phyloP scores from a whole-genome alignment of 2,888 invertebrate species.

The Dolichomitus sp. region DNA sequence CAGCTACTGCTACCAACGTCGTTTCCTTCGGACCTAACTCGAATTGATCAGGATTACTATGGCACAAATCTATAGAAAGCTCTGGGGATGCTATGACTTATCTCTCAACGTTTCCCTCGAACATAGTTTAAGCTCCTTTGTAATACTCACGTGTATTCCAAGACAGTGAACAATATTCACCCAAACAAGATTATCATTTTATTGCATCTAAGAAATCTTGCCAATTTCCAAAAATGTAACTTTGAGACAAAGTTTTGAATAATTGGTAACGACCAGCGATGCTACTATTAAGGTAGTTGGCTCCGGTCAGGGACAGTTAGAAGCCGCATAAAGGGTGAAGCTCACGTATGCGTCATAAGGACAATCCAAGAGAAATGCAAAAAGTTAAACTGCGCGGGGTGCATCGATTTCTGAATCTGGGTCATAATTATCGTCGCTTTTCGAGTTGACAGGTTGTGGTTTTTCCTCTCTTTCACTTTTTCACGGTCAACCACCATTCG shows the following conservation, averaged over 20 bases:
- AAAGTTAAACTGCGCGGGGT: neutral
- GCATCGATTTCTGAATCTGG: slow-evolving; percentile 47
- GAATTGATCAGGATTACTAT: slow-evolving; percentile 19
- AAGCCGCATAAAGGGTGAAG: neutral
- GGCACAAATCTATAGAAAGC: neutral
- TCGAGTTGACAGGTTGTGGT: slow-evolving; percentile 33
- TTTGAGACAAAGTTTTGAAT: neutral
- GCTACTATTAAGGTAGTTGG: neutral
- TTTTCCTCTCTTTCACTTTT: slow-evolving; percentile 15
- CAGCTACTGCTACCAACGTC: neutral
- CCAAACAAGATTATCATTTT: slow-evolving; percentile 1
- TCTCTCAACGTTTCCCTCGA: neutral
- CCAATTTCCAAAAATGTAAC: neutral
- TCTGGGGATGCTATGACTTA: neutral
- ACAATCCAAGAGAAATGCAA: neutral
- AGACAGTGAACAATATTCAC: neutral
- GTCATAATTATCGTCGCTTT: slow-evolving; percentile 51
- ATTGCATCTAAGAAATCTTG: neutral
- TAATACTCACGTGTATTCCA: neutral
- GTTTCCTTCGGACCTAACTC: slow-evolving; percentile 21
- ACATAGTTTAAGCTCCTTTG: neutral
- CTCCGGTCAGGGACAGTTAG: neutral
- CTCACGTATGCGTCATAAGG: neutral
- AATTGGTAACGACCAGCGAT: neutral
- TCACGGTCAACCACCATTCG: slow-evolving; percentile 11